Evolutionary conservation across 35 echinoderm and acorn worm genomes (phyloP), one percentile per base, ranked within the genome.

Genomic region (Anneissia japonica): DNA sequence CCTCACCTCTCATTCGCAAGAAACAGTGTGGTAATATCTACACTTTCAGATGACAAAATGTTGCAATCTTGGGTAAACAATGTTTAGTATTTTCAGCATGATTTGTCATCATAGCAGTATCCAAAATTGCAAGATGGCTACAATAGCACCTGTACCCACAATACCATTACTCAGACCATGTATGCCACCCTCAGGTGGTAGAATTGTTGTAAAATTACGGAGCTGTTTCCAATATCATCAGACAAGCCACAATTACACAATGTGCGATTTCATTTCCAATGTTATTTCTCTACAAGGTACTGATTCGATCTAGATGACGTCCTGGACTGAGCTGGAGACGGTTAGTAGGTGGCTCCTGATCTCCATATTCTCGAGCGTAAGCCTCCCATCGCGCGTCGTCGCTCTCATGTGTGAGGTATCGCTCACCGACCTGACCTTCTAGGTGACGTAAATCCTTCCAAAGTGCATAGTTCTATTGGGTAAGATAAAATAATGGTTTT

Each of bases 361-460:
- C 51, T 12, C 51, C 51, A 64, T 64, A 64, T 64, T 64, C 51
- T 2, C 51, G 51, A 19, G 51, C 86, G 76, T 99, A 99, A 28
- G 73, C 85, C 46, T 94, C 92, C 96, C 96, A 99, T 46, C 96
- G 82, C 33, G 93, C 96, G 14, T 99, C 96, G 46, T 99, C 92
- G 35, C 92, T 99, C 79, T 99, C 96, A 36, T 99, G 96, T 17
- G 96, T 99, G 45, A 99, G 80, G 87, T 99, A 99, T 30, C 96
- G 86, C 26, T 92, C 78, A 34, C 92, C 92, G 26, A 94, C 96
- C 51, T 94, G 89, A 32, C 37, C 36, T 87, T 99, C 96, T 74
- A 99, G 79, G 26, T 94, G 77, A 16, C 96, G 75, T 29, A 99
- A 84, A 74, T 99, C 96, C 28, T 90, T 79, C 96, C 96, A 99